These are phyloP conservation scores for Chrysolina haemoptera DNA, from an alignment of 2,888 invertebrate species.

Conservation along the genomic window DNA sequence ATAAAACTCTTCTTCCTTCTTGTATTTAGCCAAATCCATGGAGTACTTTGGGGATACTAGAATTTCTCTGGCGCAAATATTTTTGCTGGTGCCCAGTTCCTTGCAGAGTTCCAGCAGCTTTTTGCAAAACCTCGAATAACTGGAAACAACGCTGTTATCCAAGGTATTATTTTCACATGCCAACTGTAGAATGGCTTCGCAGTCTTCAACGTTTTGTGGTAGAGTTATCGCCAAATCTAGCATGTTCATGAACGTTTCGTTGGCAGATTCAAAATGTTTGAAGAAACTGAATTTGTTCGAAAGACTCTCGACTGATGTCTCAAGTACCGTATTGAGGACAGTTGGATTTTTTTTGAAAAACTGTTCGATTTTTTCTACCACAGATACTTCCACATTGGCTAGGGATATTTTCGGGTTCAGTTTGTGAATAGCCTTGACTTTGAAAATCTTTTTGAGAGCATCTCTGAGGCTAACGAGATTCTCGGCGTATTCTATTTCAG, in stretches of 20 bases:
- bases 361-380: slow-evolving; percentile 75
- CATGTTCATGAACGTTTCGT: slow-evolving; percentile 67
- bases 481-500: slow-evolving; percentile 80
- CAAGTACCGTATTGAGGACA: slow-evolving; percentile 57
- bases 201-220: slow-evolving; percentile 59
- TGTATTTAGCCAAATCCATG: slow-evolving; percentile 56
- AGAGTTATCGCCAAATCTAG: slow-evolving; percentile 64
- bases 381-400: slow-evolving; percentile 75
- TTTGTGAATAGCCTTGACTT: slow-evolving; percentile 63
- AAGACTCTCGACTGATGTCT: slow-evolving; percentile 51
- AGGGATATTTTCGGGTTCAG: slow-evolving; percentile 57
- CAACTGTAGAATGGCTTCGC: slow-evolving; percentile 58
- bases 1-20: slow-evolving; percentile 57
- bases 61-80: slow-evolving; percentile 57
- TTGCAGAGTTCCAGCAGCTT: slow-evolving; percentile 57
- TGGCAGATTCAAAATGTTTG: slow-evolving; percentile 62
- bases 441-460: slow-evolving; percentile 61
- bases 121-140: slow-evolving; percentile 60
- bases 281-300: slow-evolving; percentile 53
- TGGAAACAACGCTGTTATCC: slow-evolving; percentile 50
- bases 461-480: slow-evolving; percentile 72
- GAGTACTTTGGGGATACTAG: slow-evolving; percentile 58
- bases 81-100: slow-evolving; percentile 52
- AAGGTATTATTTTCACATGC: slow-evolving; percentile 53
- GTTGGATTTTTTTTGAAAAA: slow-evolving; percentile 69